Percentiles rank a stretch among this genome's conserved stretches.
These are phyloP conservation scores for Phocoena sinus DNA, from an alignment of 2,113 vertebrate species.

Conservation along the genomic window DNA sequence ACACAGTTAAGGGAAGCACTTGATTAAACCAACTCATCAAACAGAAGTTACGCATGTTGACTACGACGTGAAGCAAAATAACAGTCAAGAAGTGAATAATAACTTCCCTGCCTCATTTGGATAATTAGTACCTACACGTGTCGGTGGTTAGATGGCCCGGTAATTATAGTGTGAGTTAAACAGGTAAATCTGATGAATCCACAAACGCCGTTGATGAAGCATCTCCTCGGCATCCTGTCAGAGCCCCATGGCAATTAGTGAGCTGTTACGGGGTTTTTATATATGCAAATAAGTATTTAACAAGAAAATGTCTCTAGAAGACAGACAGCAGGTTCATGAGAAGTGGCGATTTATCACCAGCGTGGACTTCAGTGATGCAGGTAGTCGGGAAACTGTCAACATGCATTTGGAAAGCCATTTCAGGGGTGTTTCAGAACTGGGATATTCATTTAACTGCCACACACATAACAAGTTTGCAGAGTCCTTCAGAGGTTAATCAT, in stretches of 20 bases:
- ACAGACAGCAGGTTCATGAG: conserved; percentile 50
- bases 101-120: background rate
- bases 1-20: background rate
- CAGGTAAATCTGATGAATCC: conserved; percentile 66
- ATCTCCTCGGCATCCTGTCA: conserved; percentile 53
- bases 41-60: background rate
- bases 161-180: conserved; percentile 64
- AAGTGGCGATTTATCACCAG: conserved; percentile 22
- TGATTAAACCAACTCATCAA: background rate
- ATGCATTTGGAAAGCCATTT: background rate
- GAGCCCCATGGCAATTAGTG: conserved; percentile 69
- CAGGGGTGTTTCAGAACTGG: background rate
- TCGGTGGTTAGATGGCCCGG: background rate
- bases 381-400: background rate
- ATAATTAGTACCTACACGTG: background rate
- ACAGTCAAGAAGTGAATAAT: conserved; percentile 18
- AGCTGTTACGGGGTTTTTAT: conserved; percentile 74
- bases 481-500: background rate
- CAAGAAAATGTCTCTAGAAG: conserved; percentile 43
- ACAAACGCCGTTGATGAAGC: conserved; percentile 30
- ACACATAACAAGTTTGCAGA: background rate
- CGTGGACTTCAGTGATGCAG: background rate
- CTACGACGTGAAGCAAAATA: background rate
- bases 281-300: conserved; percentile 69
- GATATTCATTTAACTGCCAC: background rate